These are phyloP conservation scores for Ceyx cyanopectus DNA, from an alignment of 2,113 vertebrate genomes.

Conservation along the genomic window DNA sequence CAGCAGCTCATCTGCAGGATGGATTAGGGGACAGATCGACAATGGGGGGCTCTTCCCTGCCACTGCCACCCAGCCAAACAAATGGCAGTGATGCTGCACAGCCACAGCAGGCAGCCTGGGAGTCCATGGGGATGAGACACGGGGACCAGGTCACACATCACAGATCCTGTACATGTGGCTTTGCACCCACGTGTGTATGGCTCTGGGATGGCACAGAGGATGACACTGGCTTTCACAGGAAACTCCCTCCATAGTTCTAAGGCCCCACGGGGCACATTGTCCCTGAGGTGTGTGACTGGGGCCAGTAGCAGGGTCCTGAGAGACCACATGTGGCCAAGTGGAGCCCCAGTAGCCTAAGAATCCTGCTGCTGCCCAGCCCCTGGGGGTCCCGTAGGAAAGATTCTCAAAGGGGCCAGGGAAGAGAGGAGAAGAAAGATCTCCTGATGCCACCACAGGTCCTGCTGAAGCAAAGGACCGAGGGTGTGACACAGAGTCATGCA, in stretches of 20 bases:
- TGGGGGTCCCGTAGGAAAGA: rapidly evolving
- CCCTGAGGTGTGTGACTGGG: rapidly evolving
- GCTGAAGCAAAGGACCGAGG: not conserved
- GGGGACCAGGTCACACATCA: not conserved
- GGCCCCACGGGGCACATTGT: not conserved
- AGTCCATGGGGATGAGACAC: no score
- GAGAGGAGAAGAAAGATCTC: not conserved
- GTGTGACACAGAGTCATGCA: rapidly evolving
- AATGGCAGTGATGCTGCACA: not conserved
- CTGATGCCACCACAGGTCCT: not conserved
- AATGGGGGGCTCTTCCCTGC: not conserved
- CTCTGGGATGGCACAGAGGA: not conserved
- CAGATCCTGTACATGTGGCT: rapidly evolving
- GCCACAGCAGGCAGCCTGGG: not conserved
- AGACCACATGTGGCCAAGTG: no score
- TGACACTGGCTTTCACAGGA: rapidly evolving
- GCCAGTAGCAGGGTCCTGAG: no score
- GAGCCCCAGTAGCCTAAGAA: no score
- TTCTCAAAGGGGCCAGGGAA: not conserved
- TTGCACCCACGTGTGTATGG: rapidly evolving
- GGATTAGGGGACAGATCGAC: not conserved
- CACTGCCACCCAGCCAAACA: not conserved
- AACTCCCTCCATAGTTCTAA: rapidly evolving
- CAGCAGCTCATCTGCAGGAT: not conserved
- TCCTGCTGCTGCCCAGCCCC: no score